These are phyloP conservation scores for Ectemnius lituratus DNA, from an alignment of 2,888 invertebrate genomes.

Conservation along the genomic window DNA sequence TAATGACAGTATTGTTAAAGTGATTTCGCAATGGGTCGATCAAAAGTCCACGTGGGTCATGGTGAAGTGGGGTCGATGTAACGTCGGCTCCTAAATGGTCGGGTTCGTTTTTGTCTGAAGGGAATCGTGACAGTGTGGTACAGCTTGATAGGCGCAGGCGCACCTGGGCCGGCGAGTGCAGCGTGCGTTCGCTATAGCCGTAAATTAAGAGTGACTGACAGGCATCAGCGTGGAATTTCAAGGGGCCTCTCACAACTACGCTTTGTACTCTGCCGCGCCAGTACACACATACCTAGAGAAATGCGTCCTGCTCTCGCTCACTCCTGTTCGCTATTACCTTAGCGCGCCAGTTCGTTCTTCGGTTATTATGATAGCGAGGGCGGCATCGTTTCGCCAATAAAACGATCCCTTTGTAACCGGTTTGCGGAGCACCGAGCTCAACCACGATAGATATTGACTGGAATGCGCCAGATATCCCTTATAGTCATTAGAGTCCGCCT, in stretches of 20 bases:
- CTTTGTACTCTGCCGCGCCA: constrained; percentile 55
- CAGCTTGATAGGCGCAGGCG: constrained; percentile 55
- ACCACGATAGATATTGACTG: constrained; percentile 23
- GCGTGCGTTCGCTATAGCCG: constrained; percentile 55
- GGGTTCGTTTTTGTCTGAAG: constrained; percentile 39
- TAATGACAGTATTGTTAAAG: too few species aligned
- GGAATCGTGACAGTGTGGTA: constrained; percentile 48
- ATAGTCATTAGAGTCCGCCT: constrained; percentile 18
- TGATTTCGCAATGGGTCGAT: too few species aligned
- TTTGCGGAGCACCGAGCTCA: constrained; percentile 20
- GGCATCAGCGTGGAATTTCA: constrained; percentile 62
- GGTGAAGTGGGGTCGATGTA: not conserved
- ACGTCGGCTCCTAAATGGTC: constrained; percentile 7
- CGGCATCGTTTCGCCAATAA: constrained; percentile 56
- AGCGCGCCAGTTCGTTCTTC: constrained; percentile 43
- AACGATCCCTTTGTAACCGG: constrained; percentile 55
- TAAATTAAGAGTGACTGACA: constrained; percentile 64
- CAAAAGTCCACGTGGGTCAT: too few species aligned
- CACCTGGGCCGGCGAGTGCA: constrained; percentile 50
- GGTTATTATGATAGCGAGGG: constrained; percentile 58
- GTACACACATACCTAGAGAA: constrained; percentile 22
- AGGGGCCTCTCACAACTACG: constrained; percentile 53
- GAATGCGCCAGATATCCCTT: constrained; percentile 21
- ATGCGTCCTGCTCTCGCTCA: not conserved
- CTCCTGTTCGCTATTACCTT: constrained; percentile 39